phyloP scores from a whole-genome alignment of 2,113 vertebrate species.

The Leucosticte australis region DNA sequence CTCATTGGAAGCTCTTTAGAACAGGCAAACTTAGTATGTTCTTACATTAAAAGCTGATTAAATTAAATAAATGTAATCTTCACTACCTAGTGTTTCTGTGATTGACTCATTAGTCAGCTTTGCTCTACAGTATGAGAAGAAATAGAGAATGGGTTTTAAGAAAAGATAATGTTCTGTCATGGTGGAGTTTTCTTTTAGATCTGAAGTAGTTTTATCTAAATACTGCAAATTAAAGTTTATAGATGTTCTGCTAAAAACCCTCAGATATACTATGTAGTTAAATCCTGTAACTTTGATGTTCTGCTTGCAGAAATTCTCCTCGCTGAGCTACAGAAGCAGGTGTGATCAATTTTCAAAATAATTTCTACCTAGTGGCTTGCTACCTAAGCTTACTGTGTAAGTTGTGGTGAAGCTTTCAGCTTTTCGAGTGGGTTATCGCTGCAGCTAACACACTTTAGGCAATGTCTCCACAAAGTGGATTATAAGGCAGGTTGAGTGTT shows the following conservation, averaged over 20 bases:
- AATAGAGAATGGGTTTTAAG: background rate
- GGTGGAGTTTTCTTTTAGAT: background rate
- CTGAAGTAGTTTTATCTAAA: background rate
- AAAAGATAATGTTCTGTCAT: background rate
- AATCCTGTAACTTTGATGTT: background rate
- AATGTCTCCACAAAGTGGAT: background rate
- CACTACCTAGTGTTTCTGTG: background rate
- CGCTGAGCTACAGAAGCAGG: background rate
- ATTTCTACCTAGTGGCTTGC: background rate
- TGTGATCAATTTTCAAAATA: background rate
- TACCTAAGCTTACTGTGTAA: background rate
- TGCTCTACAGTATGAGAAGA: background rate
- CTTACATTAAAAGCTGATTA: background rate
- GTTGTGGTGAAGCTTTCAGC: background rate
- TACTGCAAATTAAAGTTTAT: background rate
- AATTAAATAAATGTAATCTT: background rate
- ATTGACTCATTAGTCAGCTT: background rate
- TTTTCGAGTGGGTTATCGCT: background rate
- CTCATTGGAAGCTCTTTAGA: background rate
- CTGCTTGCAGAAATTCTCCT: background rate
- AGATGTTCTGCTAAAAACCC: background rate
- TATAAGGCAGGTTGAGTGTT: background rate
- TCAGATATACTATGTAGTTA: background rate
- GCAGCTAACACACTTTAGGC: background rate
- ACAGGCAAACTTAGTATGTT: background rate